Evolutionary conservation across 2,888 invertebrate species (phyloP).

Genomic region (Andrena haemorrhoa): DNA sequence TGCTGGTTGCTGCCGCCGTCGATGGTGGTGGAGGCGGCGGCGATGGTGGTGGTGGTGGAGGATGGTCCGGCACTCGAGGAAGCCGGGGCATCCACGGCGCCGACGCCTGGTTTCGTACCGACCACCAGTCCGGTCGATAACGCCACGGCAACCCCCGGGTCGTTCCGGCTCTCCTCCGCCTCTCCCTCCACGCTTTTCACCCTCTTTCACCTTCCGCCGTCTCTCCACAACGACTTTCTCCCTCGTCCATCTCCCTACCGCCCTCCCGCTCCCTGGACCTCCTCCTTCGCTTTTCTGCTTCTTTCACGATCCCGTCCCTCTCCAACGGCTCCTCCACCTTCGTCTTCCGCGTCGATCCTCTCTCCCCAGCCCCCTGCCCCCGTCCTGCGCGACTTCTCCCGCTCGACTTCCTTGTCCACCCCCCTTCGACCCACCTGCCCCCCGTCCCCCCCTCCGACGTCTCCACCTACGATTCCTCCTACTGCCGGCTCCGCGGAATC

Average conservation of each 20-base stretch:
- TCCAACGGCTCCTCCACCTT: constrained; percentile 13
- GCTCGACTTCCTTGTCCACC: too few species aligned
- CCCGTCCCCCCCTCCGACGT: constrained; percentile 16
- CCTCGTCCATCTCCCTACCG: constrained; percentile 12
- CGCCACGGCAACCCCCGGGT: constrained; percentile 81
- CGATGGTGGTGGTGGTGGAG: constrained; percentile 61
- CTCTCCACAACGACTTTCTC: constrained; percentile 38
- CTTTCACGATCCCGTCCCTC: constrained; percentile 22
- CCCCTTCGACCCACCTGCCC: too few species aligned
- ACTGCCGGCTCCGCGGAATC: not conserved
- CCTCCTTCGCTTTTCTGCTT: constrained; percentile 35
- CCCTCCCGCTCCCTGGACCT: not conserved
- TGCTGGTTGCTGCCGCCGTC: constrained; percentile 51
- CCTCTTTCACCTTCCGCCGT: constrained; percentile 40
- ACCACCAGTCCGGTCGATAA: constrained; percentile 79
- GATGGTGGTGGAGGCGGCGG: constrained; percentile 44
- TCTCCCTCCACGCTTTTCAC: constrained; percentile 36
- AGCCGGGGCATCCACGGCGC: constrained; percentile 75
- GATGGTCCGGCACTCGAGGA: constrained; percentile 75
- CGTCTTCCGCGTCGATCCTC: not conserved
- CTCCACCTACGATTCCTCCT: constrained; percentile 24
- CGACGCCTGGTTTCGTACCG: constrained; percentile 76
- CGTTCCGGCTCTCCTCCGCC: constrained; percentile 72
- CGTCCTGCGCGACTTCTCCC: not conserved
- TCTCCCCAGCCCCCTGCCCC: not conserved